These are phyloP conservation scores for Esox masquinongy DNA, from an alignment of 2,797 vertebrate genomes.

Conservation along the genomic window DNA sequence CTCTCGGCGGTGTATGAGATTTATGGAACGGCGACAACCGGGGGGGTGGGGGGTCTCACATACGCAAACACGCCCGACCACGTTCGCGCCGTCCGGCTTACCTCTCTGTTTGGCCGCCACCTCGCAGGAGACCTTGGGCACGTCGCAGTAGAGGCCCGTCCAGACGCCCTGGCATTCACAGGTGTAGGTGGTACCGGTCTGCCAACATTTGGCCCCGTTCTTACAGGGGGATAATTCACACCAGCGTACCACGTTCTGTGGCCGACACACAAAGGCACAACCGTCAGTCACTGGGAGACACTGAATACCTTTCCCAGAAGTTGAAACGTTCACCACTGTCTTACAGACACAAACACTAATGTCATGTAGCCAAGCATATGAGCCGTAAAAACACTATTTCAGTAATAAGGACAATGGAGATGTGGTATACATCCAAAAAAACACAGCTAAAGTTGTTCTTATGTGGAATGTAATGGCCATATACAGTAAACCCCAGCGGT, in stretches of 20 bases:
- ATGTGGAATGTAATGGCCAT: no score
- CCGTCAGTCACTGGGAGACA: not conserved
- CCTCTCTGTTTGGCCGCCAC: slow-evolving; percentile 93
- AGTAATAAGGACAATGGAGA: not conserved
- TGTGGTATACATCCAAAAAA: no score
- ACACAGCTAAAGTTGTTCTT: not conserved
- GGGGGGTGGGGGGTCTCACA: not conserved
- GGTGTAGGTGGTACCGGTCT: slow-evolving; percentile 83
- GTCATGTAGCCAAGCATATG: not conserved
- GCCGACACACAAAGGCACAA: not conserved
- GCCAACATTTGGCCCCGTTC: slow-evolving; percentile 90
- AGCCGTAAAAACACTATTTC: not conserved
- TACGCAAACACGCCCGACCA: not conserved
- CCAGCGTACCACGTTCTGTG: slow-evolving; percentile 90
- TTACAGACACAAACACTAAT: not conserved
- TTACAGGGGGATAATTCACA: slow-evolving; percentile 93
- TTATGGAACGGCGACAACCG: not conserved
- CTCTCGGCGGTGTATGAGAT: not conserved
- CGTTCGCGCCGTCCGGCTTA: slow-evolving; percentile 41
- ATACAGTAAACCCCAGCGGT: no score
- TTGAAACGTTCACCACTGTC: not conserved
- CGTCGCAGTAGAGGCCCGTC: slow-evolving; percentile 91
- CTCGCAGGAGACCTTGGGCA: slow-evolving; percentile 94
- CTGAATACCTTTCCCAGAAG: no score
- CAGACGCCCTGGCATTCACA: slow-evolving; percentile 91